Percentiles rank a stretch among this genome's conserved stretches.
Conservation (phyloP, 2,888 invertebrate species). For the Lacanobia wlatinum region DNA sequence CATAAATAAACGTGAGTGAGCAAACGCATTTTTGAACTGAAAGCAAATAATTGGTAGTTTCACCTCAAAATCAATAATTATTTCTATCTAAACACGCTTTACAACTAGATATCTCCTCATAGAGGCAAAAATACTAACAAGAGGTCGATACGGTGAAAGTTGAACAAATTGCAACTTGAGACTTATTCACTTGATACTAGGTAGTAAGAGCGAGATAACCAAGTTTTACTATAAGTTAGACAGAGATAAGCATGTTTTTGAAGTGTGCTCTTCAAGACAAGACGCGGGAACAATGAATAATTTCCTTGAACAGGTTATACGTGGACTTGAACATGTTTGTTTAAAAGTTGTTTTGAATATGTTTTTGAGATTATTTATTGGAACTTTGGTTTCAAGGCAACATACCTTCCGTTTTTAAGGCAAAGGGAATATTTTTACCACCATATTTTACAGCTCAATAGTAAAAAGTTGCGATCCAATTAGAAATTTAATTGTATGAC, state of each 20-base stretch:
- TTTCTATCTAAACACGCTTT: neutral
- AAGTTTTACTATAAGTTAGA: constrained; percentile 33
- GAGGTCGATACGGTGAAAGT: constrained; percentile 35
- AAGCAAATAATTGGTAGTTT: too few relatives aligned
- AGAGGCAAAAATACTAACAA: constrained; percentile 46
- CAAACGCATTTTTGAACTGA: too few relatives aligned
- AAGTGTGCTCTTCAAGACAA: constrained; percentile 26
- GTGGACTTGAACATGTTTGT: constrained; percentile 12
- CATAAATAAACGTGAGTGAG: too few relatives aligned
- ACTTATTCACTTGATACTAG: constrained; percentile 47
- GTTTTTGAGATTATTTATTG: neutral
- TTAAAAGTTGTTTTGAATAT: constrained; percentile 3
- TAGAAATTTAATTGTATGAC: too few relatives aligned
- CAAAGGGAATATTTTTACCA: too few relatives aligned
- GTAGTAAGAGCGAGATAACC: constrained; percentile 19
- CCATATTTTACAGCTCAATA: too few relatives aligned
- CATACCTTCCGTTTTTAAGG: too few relatives aligned
- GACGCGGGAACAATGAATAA: constrained; percentile 35
- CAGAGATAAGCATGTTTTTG: constrained; percentile 45
- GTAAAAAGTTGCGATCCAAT: too few relatives aligned
- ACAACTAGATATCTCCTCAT: constrained; percentile 23
- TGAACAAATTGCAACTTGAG: constrained; percentile 55
- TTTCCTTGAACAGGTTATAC: constrained; percentile 8
- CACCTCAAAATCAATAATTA: too few relatives aligned
- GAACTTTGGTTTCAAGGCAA: neutral